Base-by-base conservation (phyloP, 2,113 vertebrate genomes). In the Glaucomys volans region DNA sequence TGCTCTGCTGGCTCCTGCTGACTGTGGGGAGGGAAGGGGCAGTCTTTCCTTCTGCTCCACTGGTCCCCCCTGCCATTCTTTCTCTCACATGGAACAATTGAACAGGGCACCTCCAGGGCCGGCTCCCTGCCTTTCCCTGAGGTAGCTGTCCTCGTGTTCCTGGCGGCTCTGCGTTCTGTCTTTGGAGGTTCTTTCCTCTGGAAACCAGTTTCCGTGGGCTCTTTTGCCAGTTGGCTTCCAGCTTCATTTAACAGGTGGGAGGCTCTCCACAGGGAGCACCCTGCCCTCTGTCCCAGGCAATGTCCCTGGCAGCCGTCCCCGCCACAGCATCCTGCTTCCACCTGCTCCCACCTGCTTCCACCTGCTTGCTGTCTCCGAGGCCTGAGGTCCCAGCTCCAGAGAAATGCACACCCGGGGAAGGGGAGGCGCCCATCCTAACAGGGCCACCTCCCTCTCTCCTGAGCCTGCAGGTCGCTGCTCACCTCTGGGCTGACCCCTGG, bases 401-500 rank as follows among this genome's bases (percentile, higher is more conserved):
- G 66, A 52, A 11, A 44, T 2, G 50, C 13, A 12, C 2, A 9
- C 47, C 59, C 9, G 26, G 20, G 40, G 22, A 32, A 37, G 1
- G 4, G 40, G 64, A 24, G 28, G 26, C 18, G 14, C 20, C 6
- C 2, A 8, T 42, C 0, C 32, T 4, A 5, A 28, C 59, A 26
- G 16, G 1, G 37, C 59, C 14, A 7, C 18, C 67, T n/a, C 26
- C 14, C 67, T 37, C 26, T 30, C 50, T 26, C 37, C 32, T 18
- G 5, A 5, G 26, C 59, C 30, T 0, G 2, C n/a, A n/a, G 22
- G 62, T 4, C 8, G 14, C 1, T 1, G 50, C 66, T 37, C 9
- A 2, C 9, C 24, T 54, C 54, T 59, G 37, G n/a, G 47, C 64
- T 35, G 26, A 42, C 35, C 40, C 14, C 35, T 28, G 1, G 18